Evolutionary conservation across 2,888 invertebrate species (phyloP).

Genomic region (Perizoma affinitatum): DNA sequence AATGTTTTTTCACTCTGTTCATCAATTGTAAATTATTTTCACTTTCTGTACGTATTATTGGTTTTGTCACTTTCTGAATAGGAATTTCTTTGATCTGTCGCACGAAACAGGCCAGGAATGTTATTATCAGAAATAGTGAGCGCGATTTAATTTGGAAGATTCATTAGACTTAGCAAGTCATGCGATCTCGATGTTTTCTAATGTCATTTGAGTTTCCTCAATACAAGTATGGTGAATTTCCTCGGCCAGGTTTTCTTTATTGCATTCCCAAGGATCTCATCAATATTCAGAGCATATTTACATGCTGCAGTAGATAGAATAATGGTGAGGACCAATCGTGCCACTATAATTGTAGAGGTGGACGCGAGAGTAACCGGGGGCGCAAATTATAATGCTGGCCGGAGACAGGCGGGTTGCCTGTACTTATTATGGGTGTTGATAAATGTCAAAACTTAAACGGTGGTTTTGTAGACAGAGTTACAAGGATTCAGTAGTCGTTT

Average conservation of each 20-base stretch:
- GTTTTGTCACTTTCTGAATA: slow-evolving; percentile 34
- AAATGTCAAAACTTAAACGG: slow-evolving; percentile 55
- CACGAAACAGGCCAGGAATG: slow-evolving; percentile 3
- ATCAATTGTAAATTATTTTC: slow-evolving; percentile 40
- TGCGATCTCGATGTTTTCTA: slow-evolving; percentile 5
- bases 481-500: slow-evolving; percentile 22
- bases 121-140: slow-evolving; percentile 6
- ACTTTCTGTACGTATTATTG: slow-evolving; percentile 38
- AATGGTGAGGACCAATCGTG: slow-evolving; percentile 40
- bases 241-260: slow-evolving; percentile 48
- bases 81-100: slow-evolving; percentile 22
- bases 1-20: slow-evolving; percentile 39
- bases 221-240: slow-evolving; percentile 49
- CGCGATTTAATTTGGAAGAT: slow-evolving; percentile 18
- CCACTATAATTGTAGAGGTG: slow-evolving; percentile 58
- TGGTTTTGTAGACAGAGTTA: slow-evolving; percentile 15
- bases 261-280: slow-evolving; percentile 57
- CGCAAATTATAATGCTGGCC: slow-evolving; percentile 51
- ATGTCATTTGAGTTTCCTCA: slow-evolving; percentile 48
- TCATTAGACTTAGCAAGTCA: slow-evolving; percentile 7
- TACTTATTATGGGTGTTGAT: slow-evolving; percentile 56
- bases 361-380: slow-evolving; percentile 53
- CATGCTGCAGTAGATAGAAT: slow-evolving; percentile 50
- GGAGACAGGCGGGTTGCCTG: slow-evolving; percentile 43
- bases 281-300: slow-evolving; percentile 65